Evolutionary conservation across 1,140 invertebrate genomes (phyloP).

Genomic region (Tetraneura akinire): DNA sequence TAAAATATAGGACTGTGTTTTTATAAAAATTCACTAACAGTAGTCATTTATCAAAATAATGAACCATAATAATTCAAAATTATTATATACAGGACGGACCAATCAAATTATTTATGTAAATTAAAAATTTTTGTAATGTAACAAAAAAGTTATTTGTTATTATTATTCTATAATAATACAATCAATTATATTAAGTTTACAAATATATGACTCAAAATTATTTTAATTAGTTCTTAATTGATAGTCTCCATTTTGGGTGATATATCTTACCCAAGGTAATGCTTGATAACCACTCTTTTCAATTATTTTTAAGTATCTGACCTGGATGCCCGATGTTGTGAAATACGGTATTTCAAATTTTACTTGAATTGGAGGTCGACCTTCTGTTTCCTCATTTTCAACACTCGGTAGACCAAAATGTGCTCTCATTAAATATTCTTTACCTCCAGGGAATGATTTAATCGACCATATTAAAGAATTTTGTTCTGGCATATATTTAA

Average conservation of each 20-base stretch:
- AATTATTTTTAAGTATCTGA: constrained; percentile 98
- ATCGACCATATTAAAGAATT: constrained; percentile 99
- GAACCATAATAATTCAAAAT: background rate
- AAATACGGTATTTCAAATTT: constrained; percentile 99
- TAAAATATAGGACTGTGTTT: constrained; percentile 22
- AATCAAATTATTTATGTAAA: background rate
- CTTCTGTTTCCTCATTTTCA: constrained; percentile 91
- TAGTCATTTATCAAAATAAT: background rate
- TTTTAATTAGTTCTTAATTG: constrained; percentile 89
- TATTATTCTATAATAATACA: background rate
- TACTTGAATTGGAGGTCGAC: constrained; percentile 97
- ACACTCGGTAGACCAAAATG: constrained; percentile 99
- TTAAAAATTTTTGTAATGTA: background rate
- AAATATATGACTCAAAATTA: background rate
- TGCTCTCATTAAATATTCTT: constrained; percentile 98
- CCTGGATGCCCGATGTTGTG: constrained; percentile 98
- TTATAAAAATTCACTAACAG: background rate
- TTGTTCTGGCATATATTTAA: constrained; percentile 96
- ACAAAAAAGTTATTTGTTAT: background rate
- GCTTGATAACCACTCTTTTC: constrained; percentile 99
- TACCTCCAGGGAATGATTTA: constrained; percentile 98
- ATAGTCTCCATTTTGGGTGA: constrained; percentile 99
- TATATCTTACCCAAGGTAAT: constrained; percentile 98
- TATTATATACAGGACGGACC: constrained; percentile 9
- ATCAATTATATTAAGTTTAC: background rate